Base-by-base conservation (phyloP, 2,113 vertebrate genomes). In the Xiphophorus hellerii region DNA sequence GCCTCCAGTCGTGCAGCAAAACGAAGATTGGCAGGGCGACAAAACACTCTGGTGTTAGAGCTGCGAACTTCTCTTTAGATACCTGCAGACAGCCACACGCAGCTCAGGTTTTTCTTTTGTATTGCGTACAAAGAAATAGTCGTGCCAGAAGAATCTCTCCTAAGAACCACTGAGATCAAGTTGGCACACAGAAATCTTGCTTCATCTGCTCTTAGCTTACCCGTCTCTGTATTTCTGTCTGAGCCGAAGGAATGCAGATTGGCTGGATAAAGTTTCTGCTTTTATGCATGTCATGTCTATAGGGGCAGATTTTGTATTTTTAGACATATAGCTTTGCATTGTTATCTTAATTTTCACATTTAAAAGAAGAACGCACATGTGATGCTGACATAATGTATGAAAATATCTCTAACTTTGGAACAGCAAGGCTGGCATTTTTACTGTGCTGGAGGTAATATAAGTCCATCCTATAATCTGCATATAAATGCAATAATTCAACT, bases 11-110 rank as follows among this genome's bases (percentile, higher is more conserved):
- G 35, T 62, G 82, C 86, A 86, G 72, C 39, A 74, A 81, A 74
- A 82, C 73, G 30, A 71, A 74, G 71, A 66, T 29, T 64, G 80
- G 70, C 68, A 54, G 69, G 70, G 77, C 76, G 81, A 61, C 77
- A 87, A 88, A 87, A 72, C 35, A 69, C 29, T 63, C 65, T 85
- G 81, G 88, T 75, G 86, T 79, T 81, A 88, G 76, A 85, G 72
- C 67, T 76, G 68, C 67, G 80, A 87, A 76, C 80, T 78, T 85
- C 44, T 69, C 15, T 30, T 67, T 70, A 37, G 66, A 75, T 60
- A 39, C 11, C 44, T 60, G 64, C 73, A 80, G 60, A 71, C 39
- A 85, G 54, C 73, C 28, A 6, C 27, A 74, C 27, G 54, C 70
- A 42, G 14, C 17, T 88, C 81, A 80, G 76, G 68, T 81, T 78